Evolutionary conservation across 2,888 invertebrate genomes (phyloP).

Genomic region (Geotrupes spiniger): DNA sequence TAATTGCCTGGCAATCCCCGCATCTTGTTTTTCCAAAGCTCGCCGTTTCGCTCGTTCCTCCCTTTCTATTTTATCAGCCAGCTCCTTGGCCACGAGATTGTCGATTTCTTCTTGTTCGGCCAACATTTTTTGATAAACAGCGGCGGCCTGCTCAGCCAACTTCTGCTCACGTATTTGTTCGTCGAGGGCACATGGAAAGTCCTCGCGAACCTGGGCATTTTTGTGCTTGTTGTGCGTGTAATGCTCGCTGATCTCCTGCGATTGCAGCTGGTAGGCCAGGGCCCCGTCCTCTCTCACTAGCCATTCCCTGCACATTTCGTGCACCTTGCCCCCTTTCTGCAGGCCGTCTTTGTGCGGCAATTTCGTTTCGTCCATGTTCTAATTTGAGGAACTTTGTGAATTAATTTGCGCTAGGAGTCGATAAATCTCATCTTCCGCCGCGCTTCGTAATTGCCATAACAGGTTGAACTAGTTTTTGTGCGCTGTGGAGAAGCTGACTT

Average conservation of each 20-base stretch:
- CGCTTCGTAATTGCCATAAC: conserved; percentile 13
- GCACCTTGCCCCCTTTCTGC: conserved; percentile 56
- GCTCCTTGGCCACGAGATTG: conserved; percentile 62
- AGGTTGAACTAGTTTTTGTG: conserved; percentile 15
- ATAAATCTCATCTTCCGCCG: not conserved
- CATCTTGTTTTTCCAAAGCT: conserved; percentile 56
- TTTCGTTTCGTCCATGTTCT: conserved; percentile 19
- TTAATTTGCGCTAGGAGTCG: not conserved
- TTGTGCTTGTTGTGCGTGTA: conserved; percentile 62
- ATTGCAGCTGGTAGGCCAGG: conserved; percentile 75
- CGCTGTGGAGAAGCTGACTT: conserved; percentile 12
- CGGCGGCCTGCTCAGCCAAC: conserved; percentile 62
- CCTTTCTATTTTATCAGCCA: conserved; percentile 61
- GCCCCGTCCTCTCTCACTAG: conserved; percentile 81
- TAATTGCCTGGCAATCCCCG: conserved; percentile 54
- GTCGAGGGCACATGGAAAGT: conserved; percentile 71
- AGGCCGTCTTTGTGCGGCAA: not conserved
- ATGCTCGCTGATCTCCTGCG: conserved; percentile 78
- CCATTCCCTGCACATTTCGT: conserved; percentile 79
- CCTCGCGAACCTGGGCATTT: conserved; percentile 55
- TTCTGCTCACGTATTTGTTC: conserved; percentile 70
- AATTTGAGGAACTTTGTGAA: not conserved
- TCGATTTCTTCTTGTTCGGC: conserved; percentile 71
- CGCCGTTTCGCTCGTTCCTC: conserved; percentile 55
- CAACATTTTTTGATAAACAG: conserved; percentile 57